Base-by-base conservation (phyloP, 2,888 invertebrate genomes). In the Prenolepis imparis region DNA sequence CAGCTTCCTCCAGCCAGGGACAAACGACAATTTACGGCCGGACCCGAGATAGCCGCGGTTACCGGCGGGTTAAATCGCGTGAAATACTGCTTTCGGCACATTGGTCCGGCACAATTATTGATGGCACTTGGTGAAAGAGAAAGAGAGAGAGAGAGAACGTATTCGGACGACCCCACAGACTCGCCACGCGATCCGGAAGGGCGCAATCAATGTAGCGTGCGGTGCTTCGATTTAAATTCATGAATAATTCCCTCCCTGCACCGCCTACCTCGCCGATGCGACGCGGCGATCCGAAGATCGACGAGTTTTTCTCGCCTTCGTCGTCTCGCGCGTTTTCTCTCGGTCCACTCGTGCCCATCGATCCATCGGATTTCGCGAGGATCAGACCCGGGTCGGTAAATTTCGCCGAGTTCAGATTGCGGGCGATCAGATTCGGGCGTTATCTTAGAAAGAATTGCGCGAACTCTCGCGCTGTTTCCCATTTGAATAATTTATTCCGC, bases 161-260 rank as follows among this genome's bases (percentile, higher is more conserved):
- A 57, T 59, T 41, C 24, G 44, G 59, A 39, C 39, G 82, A 67
- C n/a, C 52, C 8, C n/a, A 48, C 44, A 52, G 55, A 73, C 67
- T 75, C 84, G 83, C 75, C 64, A 52, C 55, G 73, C 80, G 82
- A 86, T 81, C 86, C 90, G 86, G 89, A 90, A 91, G 88, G 90
- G 85, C 88, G 89, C 89, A 88, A 91, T 91, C 92, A 92, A 93
- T 92, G 92, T 92, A 91, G 89, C 92, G 90, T 92, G 90, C 91
- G 88, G 88, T 91, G 90, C 89, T 91, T 88, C 89, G 91, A 92
- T 92, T 92, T 92, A 91, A 93, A 93, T 93, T 93, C 93, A 93
- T 93, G 93, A 93, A 93, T 93, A 93, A 93, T 93, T 93, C 91
- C 87, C 66, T 67, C 86, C 75, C 64, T 28, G 72, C 85, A 21